phyloP scores from a whole-genome alignment of 2,797 vertebrate species.

The Pterois miles region DNA sequence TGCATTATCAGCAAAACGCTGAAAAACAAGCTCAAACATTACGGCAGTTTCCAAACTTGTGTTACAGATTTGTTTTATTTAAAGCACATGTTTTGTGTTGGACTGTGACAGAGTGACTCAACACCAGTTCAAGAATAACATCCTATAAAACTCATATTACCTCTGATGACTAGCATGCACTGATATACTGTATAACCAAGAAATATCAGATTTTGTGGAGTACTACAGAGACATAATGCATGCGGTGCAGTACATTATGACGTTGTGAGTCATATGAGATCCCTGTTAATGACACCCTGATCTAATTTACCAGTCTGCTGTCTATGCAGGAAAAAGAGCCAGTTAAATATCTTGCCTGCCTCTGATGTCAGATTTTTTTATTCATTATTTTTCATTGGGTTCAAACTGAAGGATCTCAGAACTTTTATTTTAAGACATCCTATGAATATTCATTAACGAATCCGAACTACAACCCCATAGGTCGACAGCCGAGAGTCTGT shows the following conservation, averaged over 20 bases:
- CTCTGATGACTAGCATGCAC: not conserved
- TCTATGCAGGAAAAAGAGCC: not conserved
- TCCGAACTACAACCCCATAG: constrained; percentile 71
- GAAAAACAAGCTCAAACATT: not conserved
- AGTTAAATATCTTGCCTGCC: not conserved
- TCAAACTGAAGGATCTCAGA: not conserved
- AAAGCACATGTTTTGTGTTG: not conserved
- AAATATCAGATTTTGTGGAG: not conserved
- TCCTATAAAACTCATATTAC: not conserved
- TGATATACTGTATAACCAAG: not conserved
- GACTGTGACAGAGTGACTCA: not conserved
- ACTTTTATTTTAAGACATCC: not conserved
- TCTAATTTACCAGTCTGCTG: not conserved
- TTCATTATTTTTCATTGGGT: not conserved
- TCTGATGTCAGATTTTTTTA: not conserved
- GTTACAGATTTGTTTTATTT: not conserved
- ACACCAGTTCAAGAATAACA: not conserved
- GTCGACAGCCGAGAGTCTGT: constrained; percentile 79
- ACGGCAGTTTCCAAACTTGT: not conserved
- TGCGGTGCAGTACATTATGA: not conserved
- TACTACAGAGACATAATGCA: not conserved
- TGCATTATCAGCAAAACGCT: not conserved
- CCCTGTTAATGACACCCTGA: not conserved
- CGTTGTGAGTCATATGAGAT: not conserved
- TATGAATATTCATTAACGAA: not conserved